Evolutionary conservation across 1,140 invertebrate genomes (phyloP).

Genomic region (Scaptomyza hsui): DNA sequence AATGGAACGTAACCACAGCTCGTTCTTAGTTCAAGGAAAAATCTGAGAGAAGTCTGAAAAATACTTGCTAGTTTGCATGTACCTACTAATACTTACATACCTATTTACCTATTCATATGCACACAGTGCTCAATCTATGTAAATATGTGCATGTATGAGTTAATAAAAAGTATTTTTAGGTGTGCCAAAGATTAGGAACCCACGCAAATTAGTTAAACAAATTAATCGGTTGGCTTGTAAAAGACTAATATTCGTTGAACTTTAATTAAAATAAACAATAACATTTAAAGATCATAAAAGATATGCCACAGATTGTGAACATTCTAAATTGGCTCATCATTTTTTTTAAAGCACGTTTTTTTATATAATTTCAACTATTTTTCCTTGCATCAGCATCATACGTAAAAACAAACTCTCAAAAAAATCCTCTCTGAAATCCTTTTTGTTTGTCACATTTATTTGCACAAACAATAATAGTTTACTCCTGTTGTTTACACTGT

Average conservation of each 20-base stretch:
- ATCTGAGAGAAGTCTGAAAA: constrained; percentile 26
- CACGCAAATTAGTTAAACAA: constrained; percentile 14
- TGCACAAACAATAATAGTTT: not conserved
- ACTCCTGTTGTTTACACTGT: not conserved
- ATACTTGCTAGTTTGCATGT: constrained; percentile 3
- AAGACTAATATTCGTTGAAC: not conserved
- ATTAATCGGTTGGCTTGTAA: not conserved
- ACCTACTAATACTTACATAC: not conserved
- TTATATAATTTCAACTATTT: too few species aligned
- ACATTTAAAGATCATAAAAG: too few species aligned
- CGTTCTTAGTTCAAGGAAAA: constrained; percentile 15
- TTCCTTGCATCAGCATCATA: too few species aligned
- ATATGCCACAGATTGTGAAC: too few species aligned
- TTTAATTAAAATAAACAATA: not conserved
- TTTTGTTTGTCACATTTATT: not conserved
- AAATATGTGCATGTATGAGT: not conserved
- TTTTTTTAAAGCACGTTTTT: too few species aligned
- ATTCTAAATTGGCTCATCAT: too few species aligned
- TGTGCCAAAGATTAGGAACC: not conserved
- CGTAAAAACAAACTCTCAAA: too few species aligned
- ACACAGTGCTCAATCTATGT: not conserved
- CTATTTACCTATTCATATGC: not conserved
- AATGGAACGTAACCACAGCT: constrained; percentile 42
- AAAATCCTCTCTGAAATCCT: not conserved
- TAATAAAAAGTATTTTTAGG: not conserved